Evolutionary conservation across 2,113 vertebrate species (phyloP).

Genomic region (Phrynocephalus versicolor): DNA sequence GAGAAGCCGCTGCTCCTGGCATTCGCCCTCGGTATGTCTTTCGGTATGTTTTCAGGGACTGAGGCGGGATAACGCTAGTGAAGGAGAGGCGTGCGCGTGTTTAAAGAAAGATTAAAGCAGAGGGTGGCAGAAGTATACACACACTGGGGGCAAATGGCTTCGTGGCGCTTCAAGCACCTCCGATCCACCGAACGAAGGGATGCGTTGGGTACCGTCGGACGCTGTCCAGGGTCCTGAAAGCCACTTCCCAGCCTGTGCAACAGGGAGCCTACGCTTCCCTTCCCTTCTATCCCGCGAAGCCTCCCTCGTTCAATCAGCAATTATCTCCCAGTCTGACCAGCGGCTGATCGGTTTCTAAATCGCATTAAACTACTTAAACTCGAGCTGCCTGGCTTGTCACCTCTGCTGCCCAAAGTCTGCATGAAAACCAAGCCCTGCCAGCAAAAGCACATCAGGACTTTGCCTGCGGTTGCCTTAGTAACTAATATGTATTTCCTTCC

Average conservation of each 20-base stretch:
- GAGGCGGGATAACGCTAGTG: neutral
- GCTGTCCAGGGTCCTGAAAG: constrained; percentile 76
- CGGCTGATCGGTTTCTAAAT: neutral
- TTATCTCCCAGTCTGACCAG: neutral
- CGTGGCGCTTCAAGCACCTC: neutral
- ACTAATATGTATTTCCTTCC: constrained; percentile 67
- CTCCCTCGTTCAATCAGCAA: constrained; percentile 4
- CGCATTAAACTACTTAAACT: constrained; percentile 32
- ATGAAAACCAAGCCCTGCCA: constrained; percentile 49
- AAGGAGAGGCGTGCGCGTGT: neutral
- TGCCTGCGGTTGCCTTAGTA: constrained; percentile 77
- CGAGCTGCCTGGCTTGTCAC: constrained; percentile 3
- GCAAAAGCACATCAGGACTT: constrained; percentile 58
- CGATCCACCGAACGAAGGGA: neutral
- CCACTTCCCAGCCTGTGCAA: neutral
- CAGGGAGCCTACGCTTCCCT: constrained; percentile 6
- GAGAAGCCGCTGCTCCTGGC: constrained; percentile 29
- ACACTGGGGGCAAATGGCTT: constrained; percentile 29
- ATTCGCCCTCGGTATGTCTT: constrained; percentile 27
- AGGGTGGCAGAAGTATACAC: constrained; percentile 2
- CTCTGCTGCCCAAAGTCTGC: constrained; percentile 43
- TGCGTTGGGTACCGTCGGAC: neutral
- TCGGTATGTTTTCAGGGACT: neutral
- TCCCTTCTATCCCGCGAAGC: neutral
- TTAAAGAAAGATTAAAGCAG: neutral